Evolutionary conservation across 2,113 vertebrate species (phyloP).

Genomic region (Phoenicopterus ruber): DNA sequence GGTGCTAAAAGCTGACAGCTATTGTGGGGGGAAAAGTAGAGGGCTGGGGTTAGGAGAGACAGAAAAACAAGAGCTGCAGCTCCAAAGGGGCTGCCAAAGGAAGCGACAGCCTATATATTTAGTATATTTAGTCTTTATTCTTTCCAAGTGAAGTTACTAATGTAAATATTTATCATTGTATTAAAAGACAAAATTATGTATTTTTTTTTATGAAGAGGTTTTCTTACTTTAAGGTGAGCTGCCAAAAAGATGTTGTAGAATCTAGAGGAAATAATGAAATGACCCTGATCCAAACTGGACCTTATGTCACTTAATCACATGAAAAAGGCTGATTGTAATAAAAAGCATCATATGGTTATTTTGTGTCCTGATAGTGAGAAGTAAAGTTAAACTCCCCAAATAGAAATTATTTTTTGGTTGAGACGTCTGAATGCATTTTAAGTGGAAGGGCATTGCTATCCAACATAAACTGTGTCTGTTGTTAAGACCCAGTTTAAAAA

Average conservation of each 20-base stretch:
- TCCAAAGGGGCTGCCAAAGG: background rate
- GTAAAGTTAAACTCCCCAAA: background rate
- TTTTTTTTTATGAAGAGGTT: accelerated
- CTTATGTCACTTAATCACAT: background rate
- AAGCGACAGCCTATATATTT: background rate
- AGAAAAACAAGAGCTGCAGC: background rate
- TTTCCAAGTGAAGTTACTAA: background rate
- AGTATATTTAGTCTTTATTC: background rate
- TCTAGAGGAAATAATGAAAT: background rate
- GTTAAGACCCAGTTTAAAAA: background rate
- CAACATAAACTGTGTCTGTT: background rate
- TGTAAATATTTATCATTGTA: background rate
- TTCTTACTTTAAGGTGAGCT: background rate
- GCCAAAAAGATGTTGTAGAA: background rate
- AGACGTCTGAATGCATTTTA: background rate
- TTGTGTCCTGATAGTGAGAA: background rate
- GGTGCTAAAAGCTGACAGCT: background rate
- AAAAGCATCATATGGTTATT: background rate
- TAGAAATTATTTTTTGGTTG: background rate
- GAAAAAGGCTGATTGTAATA: background rate
- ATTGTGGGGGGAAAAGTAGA: background rate
- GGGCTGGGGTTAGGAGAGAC: background rate
- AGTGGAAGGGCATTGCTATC: background rate
- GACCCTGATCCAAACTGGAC: background rate
- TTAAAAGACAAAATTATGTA: background rate